These are phyloP conservation scores for Brotogeris chrysoptera DNA, from an alignment of 2,797 vertebrate genomes.

Conservation along the genomic window DNA sequence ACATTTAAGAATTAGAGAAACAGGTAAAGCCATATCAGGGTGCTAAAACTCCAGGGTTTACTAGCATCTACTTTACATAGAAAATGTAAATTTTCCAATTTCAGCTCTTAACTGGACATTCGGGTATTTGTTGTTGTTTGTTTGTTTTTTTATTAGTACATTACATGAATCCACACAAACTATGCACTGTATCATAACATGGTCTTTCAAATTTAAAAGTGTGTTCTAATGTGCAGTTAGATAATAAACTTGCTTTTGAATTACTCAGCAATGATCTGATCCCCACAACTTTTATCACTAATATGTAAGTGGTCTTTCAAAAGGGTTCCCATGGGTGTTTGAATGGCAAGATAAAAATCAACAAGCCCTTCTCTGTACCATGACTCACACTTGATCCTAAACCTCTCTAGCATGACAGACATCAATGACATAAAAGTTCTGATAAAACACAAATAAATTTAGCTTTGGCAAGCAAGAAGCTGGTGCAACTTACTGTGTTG, in stretches of 20 bases:
- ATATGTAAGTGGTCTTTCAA: accelerated
- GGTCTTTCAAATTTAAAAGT: neutral
- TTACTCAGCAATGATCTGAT: neutral
- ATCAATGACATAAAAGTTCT: neutral
- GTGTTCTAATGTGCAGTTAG: neutral
- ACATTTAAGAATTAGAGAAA: neutral
- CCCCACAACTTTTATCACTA: neutral
- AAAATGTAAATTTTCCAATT: neutral
- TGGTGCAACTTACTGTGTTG: neutral
- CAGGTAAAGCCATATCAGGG: neutral
- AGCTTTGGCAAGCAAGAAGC: neutral
- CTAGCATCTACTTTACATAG: neutral
- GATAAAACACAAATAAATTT: neutral
- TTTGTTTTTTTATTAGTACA: neutral
- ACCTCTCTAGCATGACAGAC: neutral
- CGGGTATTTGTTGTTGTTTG: neutral
- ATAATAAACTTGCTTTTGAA: neutral
- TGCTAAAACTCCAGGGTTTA: neutral
- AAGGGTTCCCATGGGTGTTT: neutral
- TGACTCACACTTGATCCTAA: neutral
- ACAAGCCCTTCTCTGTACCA: neutral
- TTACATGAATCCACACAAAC: neutral
- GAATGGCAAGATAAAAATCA: neutral
- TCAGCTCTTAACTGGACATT: neutral
- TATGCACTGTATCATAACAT: neutral